Evolutionary conservation across 1,140 invertebrate species (phyloP), one percentile per base, ranked within the genome.

Genomic region (Scylla paramamosain): DNA sequence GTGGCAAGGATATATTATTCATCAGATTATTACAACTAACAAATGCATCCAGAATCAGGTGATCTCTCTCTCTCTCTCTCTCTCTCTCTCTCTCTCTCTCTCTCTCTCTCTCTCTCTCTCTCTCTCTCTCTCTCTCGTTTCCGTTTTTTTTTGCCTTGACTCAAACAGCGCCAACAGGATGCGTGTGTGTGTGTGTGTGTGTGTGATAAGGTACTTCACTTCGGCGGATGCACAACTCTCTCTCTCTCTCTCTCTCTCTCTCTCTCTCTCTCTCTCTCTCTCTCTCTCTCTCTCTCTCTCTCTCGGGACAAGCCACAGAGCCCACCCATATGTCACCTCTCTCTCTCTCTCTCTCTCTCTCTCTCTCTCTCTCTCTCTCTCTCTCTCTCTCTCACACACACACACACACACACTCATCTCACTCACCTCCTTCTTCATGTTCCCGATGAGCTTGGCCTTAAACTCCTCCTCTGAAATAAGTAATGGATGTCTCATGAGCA

Each of bases 391-490:
- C 29, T 1, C 89, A 45, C 89, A 52, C 89, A 52, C 92, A 28
- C 32, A 52, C 89, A 48, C 86, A 16, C 32, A 29, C 48, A 4
- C 89, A 10, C 46, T 8, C 86, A 32, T 88, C 12, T 32, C 86
- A 92, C 97, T 97, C 96, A 98, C 98, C 97, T 98, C 98, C 97
- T 98, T 98, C 97, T 98, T 99, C 25, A 99, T 98, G 96, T 97
- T 97, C 86, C 98, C 97, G 87, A 99, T 98, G 59, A 99, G 97
- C 96, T 98, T 98, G 96, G 98, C 98, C 97, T 98, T 98, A 96
- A 97, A 98, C 46, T 97, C 97, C 96, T 97, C 97, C 94, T 97
- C 97, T 97, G 96, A 92, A 97, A 97, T 95, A 91, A 91, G 94
- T 95, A 94, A 39, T 14, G 20, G 28, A 92, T 25, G 4, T 0